Conservation (phyloP, 2,113 vertebrate species). For the Oryzias woworae region DNA sequence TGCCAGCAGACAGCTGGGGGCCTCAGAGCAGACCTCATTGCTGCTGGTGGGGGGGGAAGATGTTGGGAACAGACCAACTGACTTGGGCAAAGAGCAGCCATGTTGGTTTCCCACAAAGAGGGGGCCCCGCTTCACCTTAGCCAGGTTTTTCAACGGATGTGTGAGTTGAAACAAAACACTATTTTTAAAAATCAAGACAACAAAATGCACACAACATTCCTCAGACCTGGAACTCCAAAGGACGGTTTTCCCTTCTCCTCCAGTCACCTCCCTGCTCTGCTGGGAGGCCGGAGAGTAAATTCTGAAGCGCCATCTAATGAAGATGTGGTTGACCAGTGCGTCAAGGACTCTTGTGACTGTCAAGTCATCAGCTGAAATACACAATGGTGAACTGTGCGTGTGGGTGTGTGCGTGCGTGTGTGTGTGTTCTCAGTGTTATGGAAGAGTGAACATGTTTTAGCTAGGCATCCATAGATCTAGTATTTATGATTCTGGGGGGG, state of each 20-base stretch:
- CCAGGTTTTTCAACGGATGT: conserved; percentile 55
- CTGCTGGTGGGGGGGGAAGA: conserved; percentile 49
- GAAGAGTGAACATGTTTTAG: conserved; percentile 74
- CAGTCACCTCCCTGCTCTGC: conserved; percentile 57
- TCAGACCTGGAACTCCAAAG: conserved; percentile 63
- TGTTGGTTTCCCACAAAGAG: conserved; percentile 54
- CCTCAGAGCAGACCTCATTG: conserved; percentile 52
- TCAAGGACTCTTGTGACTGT: conserved; percentile 39
- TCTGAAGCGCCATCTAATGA: conserved; percentile 36
- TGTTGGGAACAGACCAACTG: conserved; percentile 59
- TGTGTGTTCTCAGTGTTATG: conserved; percentile 69
- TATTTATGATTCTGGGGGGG: conserved; percentile 83
- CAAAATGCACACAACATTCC: conserved; percentile 83
- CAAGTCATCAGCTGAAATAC: conserved; percentile 80
- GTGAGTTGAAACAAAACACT: conserved; percentile 56
- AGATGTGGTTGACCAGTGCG: conserved; percentile 41
- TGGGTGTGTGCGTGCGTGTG: conserved; percentile 1
- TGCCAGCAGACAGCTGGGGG: conserved; percentile 69
- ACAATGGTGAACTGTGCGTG: conserved; percentile 61
- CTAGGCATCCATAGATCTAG: conserved; percentile 78
- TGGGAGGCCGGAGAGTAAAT: conserved; percentile 49
- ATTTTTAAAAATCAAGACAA: conserved; percentile 54
- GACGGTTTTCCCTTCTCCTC: conserved; percentile 32
- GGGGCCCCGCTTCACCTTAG: conserved; percentile 47
- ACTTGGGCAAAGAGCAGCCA: conserved; percentile 79